These are phyloP conservation scores for Chaunax sp. DNA, from an alignment of 2,797 vertebrate genomes.

Conservation along the genomic window DNA sequence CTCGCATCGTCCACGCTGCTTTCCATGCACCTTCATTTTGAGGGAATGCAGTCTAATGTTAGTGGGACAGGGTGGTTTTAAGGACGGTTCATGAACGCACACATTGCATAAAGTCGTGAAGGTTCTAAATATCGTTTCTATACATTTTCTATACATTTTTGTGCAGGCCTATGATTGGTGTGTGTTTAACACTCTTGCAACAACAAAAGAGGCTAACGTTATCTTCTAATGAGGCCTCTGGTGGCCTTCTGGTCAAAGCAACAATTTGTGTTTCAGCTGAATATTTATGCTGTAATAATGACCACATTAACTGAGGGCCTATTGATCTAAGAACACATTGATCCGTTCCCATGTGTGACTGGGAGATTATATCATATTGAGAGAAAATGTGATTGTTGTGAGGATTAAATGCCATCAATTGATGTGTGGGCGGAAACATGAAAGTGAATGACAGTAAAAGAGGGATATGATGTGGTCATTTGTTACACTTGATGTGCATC, in stretches of 20 bases:
- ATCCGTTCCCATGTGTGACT: slow-evolving; percentile 19
- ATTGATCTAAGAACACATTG: slow-evolving; percentile 24
- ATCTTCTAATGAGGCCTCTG: slow-evolving; percentile 54
- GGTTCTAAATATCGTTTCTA: too few species aligned
- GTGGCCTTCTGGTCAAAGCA: slow-evolving; percentile 39
- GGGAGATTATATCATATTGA: neutral
- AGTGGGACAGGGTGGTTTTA: too few species aligned
- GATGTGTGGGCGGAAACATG: neutral
- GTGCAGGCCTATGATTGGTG: too few species aligned
- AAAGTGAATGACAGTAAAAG: slow-evolving; percentile 5
- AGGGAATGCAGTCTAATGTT: too few species aligned
- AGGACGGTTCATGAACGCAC: too few species aligned
- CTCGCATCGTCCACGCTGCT: too few species aligned
- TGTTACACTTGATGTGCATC: neutral
- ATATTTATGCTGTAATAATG: slow-evolving; percentile 30
- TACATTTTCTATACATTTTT: too few species aligned
- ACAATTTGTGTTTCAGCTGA: slow-evolving; percentile 31
- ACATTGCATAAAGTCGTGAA: too few species aligned
- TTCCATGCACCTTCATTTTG: too few species aligned
- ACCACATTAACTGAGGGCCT: slow-evolving; percentile 38
- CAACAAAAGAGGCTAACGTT: slow-evolving; percentile 6
- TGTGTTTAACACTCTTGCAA: slow-evolving; percentile 31
- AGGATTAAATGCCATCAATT: slow-evolving; percentile 9
- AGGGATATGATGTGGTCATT: neutral
- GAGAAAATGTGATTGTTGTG: neutral